Conservation (phyloP, 2,888 invertebrate genomes). For the Omphaloscelis lunosa region DNA sequence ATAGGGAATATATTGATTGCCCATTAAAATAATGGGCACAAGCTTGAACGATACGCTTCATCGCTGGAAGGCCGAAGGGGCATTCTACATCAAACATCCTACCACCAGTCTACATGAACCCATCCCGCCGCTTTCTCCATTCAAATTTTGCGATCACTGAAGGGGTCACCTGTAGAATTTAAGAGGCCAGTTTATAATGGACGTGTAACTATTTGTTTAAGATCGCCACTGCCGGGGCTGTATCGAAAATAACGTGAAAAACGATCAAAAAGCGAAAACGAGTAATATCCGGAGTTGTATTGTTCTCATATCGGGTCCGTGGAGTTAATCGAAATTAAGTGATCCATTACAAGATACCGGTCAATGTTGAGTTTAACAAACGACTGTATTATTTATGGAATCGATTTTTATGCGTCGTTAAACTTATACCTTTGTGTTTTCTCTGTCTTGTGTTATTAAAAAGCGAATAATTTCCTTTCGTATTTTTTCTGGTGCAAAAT, state of each 20-base stretch:
- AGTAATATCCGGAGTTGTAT: constrained; percentile 88
- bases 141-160: constrained; percentile 51
- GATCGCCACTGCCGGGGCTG: constrained; percentile 72
- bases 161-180: constrained; percentile 52
- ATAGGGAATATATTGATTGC: constrained; percentile 86
- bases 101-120: constrained; percentile 65
- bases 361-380: constrained; percentile 79
- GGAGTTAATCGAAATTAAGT: constrained; percentile 89
- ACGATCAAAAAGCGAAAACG: constrained; percentile 86
- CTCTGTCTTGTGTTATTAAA: constrained; percentile 60
- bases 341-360: constrained; percentile 89
- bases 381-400: constrained; percentile 84
- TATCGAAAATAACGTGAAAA: constrained; percentile 85
- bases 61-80: constrained; percentile 76
- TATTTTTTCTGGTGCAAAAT: constrained; percentile 51
- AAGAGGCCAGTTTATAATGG: constrained; percentile 71
- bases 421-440: constrained; percentile 66
- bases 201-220: constrained; percentile 79
- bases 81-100: constrained; percentile 75
- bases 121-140: constrained; percentile 47
- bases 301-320: constrained; percentile 82
- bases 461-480: constrained; percentile 57
- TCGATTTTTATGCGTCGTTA: constrained; percentile 83
- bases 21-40: constrained; percentile 86
- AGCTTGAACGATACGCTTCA: constrained; percentile 83